Evolutionary conservation across 1,140 invertebrate species (phyloP).

Genomic region (Drosophila tsacasi): DNA sequence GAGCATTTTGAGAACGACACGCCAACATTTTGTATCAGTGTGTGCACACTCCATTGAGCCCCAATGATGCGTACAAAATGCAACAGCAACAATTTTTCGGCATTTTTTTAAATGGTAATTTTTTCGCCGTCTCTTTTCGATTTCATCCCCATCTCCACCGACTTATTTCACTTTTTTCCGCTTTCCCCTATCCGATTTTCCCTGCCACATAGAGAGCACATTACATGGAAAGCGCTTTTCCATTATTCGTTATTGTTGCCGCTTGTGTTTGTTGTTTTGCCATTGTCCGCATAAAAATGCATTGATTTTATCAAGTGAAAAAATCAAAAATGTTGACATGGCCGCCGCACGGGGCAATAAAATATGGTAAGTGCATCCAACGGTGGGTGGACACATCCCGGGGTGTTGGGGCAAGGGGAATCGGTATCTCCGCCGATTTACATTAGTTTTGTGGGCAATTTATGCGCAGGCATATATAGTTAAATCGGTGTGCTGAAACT

Average conservation of each 20-base stretch:
- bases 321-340: conserved; percentile 80
- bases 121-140: conserved; percentile 47
- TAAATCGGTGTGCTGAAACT: conserved; percentile 24
- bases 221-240: conserved; percentile 61
- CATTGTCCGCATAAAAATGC: conserved; percentile 69
- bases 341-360: conserved; percentile 50
- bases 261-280: conserved; percentile 41
- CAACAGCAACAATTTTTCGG: conserved; percentile 78
- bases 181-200: conserved; percentile 21
- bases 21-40: conserved; percentile 81
- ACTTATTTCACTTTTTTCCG: not conserved
- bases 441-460: conserved; percentile 48
- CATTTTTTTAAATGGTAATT: conserved; percentile 79
- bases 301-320: conserved; percentile 77
- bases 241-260: conserved; percentile 22
- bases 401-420: not conserved
- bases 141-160: not conserved
- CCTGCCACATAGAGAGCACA: conserved; percentile 45
- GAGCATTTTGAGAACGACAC: conserved; percentile 36
- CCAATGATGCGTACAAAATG: conserved; percentile 84
- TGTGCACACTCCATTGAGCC: conserved; percentile 81
- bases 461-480: conserved; percentile 35
- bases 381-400: conserved; percentile 18
- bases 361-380: conserved; percentile 50
- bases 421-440: conserved; percentile 50